Base-by-base conservation (phyloP, 2,797 vertebrate species). In the Micromesistius poutassou region DNA sequence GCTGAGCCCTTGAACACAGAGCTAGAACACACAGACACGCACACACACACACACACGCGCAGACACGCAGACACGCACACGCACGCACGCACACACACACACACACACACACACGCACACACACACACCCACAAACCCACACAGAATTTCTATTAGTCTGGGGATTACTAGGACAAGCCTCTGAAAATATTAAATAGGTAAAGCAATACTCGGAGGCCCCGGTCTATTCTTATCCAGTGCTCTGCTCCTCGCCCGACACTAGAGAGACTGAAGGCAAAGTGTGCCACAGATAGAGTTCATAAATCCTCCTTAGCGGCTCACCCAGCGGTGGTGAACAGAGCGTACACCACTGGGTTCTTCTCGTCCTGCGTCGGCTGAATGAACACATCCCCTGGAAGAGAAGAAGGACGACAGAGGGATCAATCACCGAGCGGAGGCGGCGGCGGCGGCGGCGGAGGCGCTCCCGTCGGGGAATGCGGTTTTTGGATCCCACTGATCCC, bases 1-100 rank as follows among this genome's bases (percentile, higher is more conserved):
- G 96, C 95, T 0, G 96, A 96, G 82, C 96, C 95, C 84, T 93
- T 95, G 88, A 96, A 96, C 84, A 96, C 96, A 30, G 96, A 96
- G 83, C 95, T 96, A 80, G 75, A 79, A 77, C 71, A 72, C 71
- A 72, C 19, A 73, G 22, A 9, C 55, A 62, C n/a, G 25, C 46
- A 62, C n/a, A 62, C 55, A 62, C 6, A 25, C 19, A 62, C 55
- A 10, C 22, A 62, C 8, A 62, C 46, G 25, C 55, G 9, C 55
- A 62, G 7, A 62, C 46, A 62, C 50, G n/a, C 22, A 62, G 5
- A n/a, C 46, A 62, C n/a, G 35, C 35, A 36, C 5, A 5, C 33
- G 5, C 33, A 33, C 33, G 9, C 9, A 38, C 36, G 76, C 13
- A 70, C n/a, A 70, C 10, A 71, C 30, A 13, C 42, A 46, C 42